Evolutionary conservation across 2,113 vertebrate species (phyloP).

Genomic region (Arenaria interpres): DNA sequence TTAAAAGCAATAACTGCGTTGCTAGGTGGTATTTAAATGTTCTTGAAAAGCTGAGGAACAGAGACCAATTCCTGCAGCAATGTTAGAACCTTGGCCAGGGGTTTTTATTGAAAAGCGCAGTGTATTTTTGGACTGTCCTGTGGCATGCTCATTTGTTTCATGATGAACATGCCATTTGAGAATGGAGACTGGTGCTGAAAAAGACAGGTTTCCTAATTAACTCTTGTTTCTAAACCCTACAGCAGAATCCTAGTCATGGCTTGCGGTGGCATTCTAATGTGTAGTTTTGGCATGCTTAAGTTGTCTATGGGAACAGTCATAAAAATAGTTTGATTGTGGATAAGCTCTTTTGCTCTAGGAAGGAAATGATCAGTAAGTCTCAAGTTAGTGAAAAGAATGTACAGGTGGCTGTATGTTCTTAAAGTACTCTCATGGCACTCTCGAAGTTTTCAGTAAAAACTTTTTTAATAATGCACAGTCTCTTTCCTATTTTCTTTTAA

Average conservation of each 20-base stretch:
- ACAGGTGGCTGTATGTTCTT: neutral
- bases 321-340: neutral
- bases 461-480: neutral
- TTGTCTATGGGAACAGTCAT: neutral
- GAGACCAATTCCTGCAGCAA: neutral
- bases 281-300: neutral
- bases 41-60: neutral
- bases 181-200: neutral
- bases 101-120: neutral
- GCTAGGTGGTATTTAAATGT: neutral
- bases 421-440: neutral
- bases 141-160: neutral
- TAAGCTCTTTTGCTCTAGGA: neutral
- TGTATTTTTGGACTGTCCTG: neutral
- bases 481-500: neutral
- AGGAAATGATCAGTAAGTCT: neutral
- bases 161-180: neutral
- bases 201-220: neutral
- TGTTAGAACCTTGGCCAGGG: neutral
- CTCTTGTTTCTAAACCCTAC: neutral
- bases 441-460: neutral
- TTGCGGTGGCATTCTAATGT: neutral
- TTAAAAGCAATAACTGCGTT: neutral
- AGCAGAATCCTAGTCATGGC: neutral
- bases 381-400: neutral